Conservation (phyloP, 2,888 invertebrate genomes). For the Kuschelorhynchus macadamiae region DNA sequence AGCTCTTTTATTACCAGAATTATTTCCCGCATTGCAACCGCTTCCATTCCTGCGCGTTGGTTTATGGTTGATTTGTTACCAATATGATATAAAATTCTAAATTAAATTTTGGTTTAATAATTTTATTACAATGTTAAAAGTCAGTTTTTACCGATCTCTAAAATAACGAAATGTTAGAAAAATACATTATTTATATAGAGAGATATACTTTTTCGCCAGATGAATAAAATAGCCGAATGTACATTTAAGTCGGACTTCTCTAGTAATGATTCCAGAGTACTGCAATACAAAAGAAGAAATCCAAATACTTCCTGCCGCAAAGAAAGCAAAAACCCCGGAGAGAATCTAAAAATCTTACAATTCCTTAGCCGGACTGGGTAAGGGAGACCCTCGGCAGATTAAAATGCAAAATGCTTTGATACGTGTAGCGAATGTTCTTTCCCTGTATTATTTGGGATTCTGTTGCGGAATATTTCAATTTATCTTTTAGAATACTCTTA, state of each 20-base stretch:
- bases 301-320: slow-evolving; percentile 29
- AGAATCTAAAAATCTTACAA: slow-evolving; percentile 32
- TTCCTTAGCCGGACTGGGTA: slow-evolving; percentile 22
- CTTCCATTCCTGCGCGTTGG: no score
- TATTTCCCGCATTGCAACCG: no score
- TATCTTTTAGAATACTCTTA: slow-evolving; percentile 8
- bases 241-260: slow-evolving; percentile 3
- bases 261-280: slow-evolving; percentile 16
- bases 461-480: slow-evolving; percentile 37
- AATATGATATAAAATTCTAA: no score
- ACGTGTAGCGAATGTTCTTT: slow-evolving; percentile 43
- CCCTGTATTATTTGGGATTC: slow-evolving; percentile 31
- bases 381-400: slow-evolving; percentile 35
- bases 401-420: slow-evolving; percentile 47
- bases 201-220: no score
- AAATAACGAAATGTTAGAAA: no score
- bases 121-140: no score
- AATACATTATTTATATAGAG: no score
- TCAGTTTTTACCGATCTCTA: no score
- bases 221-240: neutral
- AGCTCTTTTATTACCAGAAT: no score
- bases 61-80: no score
- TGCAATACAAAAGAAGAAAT: slow-evolving; percentile 27
- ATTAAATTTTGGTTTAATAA: no score
- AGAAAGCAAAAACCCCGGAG: slow-evolving; percentile 29